A percentile compares a stretch with the other conserved stretches of the same genome.
Evolutionary conservation across 2,113 vertebrate genomes (phyloP).

Genomic region (Puma concolor): DNA sequence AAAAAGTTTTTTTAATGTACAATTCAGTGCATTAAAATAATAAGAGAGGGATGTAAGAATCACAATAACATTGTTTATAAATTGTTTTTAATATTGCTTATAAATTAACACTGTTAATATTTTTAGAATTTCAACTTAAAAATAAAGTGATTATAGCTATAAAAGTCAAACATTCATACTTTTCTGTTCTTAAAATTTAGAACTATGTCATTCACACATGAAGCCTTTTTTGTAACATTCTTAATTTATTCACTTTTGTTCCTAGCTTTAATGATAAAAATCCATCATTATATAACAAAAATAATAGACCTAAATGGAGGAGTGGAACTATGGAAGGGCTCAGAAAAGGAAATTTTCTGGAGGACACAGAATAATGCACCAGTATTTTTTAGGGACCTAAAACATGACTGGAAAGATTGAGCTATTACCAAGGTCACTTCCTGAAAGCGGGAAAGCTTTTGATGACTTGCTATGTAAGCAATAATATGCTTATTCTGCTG

Average conservation of each 20-base stretch:
- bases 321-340: background rate
- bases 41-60: background rate
- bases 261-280: background rate
- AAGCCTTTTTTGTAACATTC: background rate
- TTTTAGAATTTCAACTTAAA: conserved; percentile 36
- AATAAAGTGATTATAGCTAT: background rate
- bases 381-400: background rate
- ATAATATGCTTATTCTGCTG: background rate
- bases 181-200: conserved; percentile 9
- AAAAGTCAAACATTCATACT: background rate
- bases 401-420: background rate
- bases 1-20: background rate
- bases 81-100: background rate
- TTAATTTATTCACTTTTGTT: conserved; percentile 21
- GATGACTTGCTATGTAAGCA: background rate
- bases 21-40: background rate
- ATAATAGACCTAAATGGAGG: background rate
- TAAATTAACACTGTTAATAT: background rate
- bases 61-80: background rate
- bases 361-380: background rate
- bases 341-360: background rate
- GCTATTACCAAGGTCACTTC: background rate
- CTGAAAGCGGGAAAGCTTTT: background rate
- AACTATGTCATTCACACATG: background rate
- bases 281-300: conserved; percentile 19